phyloP scores from a whole-genome alignment of 2,888 invertebrate species.

The Agrochola lota region DNA sequence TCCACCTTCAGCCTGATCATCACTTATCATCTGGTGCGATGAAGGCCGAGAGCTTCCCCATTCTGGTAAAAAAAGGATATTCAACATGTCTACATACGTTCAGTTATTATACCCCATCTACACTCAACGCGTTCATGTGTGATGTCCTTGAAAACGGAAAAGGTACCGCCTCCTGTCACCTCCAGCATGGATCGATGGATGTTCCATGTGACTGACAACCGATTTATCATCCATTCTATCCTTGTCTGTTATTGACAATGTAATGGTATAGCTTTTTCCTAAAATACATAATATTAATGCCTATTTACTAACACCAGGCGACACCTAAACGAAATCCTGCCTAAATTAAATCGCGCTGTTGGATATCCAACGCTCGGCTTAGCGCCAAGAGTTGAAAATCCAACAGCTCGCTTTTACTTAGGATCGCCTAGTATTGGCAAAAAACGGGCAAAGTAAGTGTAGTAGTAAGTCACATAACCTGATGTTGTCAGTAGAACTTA shows the following conservation, averaged over 20 bases:
- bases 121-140: constrained; percentile 2
- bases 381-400: background rate
- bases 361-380: background rate
- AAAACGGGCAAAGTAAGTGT: too few species aligned
- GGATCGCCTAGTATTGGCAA: too few species aligned
- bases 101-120: background rate
- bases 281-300: too few species aligned
- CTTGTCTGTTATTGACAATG: constrained; percentile 10
- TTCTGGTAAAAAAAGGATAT: background rate
- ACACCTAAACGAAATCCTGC: too few species aligned
- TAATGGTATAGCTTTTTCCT: background rate
- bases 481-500: background rate
- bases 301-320: too few species aligned
- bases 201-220: constrained; percentile 30
- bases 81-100: too few species aligned
- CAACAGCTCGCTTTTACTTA: background rate
- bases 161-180: background rate
- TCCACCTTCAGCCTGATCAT: too few species aligned
- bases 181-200: constrained; percentile 8
- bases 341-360: too few species aligned
- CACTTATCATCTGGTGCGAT: too few species aligned
- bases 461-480: too few species aligned
- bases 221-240: constrained; percentile 39
- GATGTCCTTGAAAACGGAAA: constrained; percentile 28
- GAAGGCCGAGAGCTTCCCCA: too few species aligned